Percentiles rank a stretch among this genome's conserved stretches.
Evolutionary conservation across 2,888 invertebrate genomes (phyloP).

Genomic region (Mesorhabditis sp.): DNA sequence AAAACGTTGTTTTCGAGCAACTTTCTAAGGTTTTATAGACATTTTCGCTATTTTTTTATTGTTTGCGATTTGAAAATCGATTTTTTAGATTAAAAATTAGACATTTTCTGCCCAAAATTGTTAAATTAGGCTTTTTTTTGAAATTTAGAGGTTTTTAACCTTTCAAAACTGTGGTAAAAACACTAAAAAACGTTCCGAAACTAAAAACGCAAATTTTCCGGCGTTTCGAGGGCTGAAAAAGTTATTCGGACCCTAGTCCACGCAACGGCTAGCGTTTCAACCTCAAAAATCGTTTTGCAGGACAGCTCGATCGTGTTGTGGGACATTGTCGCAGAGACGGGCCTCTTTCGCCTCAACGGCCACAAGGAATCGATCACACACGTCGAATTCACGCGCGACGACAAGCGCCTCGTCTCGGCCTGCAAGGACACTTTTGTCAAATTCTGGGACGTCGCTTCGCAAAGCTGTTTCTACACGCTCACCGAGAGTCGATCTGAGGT

Average conservation of each 20-base stretch:
- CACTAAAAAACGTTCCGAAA: background rate
- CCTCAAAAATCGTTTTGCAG: conserved; percentile 54
- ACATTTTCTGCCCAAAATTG: no score
- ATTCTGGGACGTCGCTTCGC: conserved; percentile 92
- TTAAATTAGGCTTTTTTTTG: no score
- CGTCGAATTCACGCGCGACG: conserved; percentile 58
- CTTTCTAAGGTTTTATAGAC: no score
- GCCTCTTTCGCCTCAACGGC: conserved; percentile 81
- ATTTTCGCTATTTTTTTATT: no score
- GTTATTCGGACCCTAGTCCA: no score
- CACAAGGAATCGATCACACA: conserved; percentile 87
- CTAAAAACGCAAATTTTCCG: conserved; percentile 7
- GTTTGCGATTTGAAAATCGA: no score
- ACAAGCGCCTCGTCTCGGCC: conserved; percentile 61
- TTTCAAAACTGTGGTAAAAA: no score
- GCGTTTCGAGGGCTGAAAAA: no score
- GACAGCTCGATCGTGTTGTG: conserved; percentile 90
- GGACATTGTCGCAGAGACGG: conserved; percentile 87
- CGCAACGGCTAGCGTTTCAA: background rate
- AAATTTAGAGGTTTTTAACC: no score
- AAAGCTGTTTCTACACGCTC: conserved; percentile 90
- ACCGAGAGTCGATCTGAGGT: conserved; percentile 72
- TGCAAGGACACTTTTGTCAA: conserved; percentile 86
- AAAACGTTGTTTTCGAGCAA: no score
- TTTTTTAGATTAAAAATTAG: conserved; percentile 4